Conservation (phyloP, 2,113 vertebrate genomes). For the Cebidichthys violaceus region DNA sequence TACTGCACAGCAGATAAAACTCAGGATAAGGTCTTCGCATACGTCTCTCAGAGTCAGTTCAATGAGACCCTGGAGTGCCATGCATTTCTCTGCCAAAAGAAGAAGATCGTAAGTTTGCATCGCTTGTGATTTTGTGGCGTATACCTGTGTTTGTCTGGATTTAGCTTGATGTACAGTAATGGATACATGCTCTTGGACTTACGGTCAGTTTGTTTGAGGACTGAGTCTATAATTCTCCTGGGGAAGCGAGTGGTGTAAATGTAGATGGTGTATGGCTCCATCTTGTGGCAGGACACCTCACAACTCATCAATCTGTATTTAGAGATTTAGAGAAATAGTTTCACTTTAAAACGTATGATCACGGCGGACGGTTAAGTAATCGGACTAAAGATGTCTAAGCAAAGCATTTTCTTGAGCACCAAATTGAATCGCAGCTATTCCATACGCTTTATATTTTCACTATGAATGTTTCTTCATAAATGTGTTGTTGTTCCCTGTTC, state of each 20-base stretch:
- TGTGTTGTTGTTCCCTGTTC: background rate
- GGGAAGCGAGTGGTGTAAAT: background rate
- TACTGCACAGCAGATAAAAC: slow-evolving; percentile 95
- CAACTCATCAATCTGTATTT: background rate
- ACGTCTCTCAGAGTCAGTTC: slow-evolving; percentile 90
- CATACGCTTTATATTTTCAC: background rate
- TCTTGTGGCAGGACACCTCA: slow-evolving; percentile 60
- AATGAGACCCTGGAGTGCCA: slow-evolving; percentile 91
- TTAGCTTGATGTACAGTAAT: background rate
- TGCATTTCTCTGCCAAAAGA: slow-evolving; percentile 93
- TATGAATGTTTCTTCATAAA: background rate
- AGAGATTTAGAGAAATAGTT: too few relatives aligned
- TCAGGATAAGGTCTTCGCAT: slow-evolving; percentile 95
- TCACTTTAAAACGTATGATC: too few relatives aligned
- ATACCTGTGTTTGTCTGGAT: background rate
- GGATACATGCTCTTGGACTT: background rate
- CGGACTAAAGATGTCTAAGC: background rate
- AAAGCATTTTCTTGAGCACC: background rate
- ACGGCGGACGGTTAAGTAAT: background rate
- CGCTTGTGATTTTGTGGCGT: background rate
- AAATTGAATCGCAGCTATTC: background rate
- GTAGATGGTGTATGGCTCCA: slow-evolving; percentile 62
- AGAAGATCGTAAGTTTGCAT: slow-evolving; percentile 88
- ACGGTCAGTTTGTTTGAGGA: background rate
- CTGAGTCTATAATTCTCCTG: background rate